Conservation (phyloP, 2,797 vertebrate species). For the Poliocrania exsul region DNA sequence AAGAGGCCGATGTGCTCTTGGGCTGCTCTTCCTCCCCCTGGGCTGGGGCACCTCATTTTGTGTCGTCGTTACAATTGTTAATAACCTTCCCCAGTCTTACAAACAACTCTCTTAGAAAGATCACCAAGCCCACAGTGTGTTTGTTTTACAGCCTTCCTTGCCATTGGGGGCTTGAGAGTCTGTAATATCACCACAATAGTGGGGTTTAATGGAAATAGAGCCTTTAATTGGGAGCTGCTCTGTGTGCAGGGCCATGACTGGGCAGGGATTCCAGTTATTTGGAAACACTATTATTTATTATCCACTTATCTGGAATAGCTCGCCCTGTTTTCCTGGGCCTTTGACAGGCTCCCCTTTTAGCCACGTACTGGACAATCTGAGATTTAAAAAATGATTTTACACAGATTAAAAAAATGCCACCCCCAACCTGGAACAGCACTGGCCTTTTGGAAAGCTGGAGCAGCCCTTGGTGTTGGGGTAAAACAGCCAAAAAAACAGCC, state of each 20-base stretch:
- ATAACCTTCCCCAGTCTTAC: background rate
- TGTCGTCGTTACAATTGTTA: accelerated
- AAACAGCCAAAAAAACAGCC: background rate
- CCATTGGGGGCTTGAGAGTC: background rate
- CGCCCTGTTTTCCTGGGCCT: background rate
- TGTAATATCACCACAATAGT: background rate
- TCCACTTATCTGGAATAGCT: background rate
- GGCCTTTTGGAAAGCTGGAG: background rate
- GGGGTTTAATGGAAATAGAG: background rate
- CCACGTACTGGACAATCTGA: accelerated
- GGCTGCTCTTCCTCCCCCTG: accelerated
- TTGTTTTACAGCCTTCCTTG: background rate
- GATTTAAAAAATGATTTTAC: background rate
- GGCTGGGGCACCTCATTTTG: accelerated
- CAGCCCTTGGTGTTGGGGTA: background rate
- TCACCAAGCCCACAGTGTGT: accelerated
- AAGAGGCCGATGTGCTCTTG: accelerated
- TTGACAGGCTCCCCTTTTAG: background rate
- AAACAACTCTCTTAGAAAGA: background rate
- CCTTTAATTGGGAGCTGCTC: background rate
- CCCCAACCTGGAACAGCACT: too few relatives aligned
- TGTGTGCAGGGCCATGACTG: background rate
- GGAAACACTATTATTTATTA: background rate
- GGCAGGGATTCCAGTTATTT: background rate
- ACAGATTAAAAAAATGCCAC: background rate